Percentiles rank a stretch among this genome's conserved stretches.
phyloP scores from a whole-genome alignment of 2,888 invertebrate genomes.

The Dryococelus australis region DNA sequence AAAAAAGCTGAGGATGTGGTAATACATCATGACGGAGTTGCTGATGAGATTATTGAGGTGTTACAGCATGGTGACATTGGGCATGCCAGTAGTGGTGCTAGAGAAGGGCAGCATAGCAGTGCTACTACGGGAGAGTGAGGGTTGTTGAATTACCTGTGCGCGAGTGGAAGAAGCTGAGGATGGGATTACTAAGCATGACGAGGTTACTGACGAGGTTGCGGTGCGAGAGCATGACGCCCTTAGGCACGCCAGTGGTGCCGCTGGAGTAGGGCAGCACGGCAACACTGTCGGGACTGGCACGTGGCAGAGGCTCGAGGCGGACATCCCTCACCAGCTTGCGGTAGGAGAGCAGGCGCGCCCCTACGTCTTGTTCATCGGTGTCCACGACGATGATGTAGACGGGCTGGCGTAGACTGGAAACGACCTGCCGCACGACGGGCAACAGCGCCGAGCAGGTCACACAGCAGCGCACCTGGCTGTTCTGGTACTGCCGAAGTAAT shows the following conservation, averaged over 20 bases:
- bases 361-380: constrained; percentile 62
- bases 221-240: constrained; percentile 79
- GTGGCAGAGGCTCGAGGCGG: constrained; percentile 46
- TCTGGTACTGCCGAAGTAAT: constrained; percentile 68
- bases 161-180: not conserved
- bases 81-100: constrained; percentile 83
- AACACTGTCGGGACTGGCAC: constrained; percentile 25
- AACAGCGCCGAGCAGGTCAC: constrained; percentile 70
- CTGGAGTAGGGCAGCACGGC: constrained; percentile 66
- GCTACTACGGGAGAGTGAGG: too few species aligned
- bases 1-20: constrained; percentile 52
- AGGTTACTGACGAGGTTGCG: constrained; percentile 69
- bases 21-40: constrained; percentile 50
- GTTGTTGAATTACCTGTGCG: constrained; percentile 17
- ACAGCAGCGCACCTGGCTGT: constrained; percentile 69
- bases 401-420: constrained; percentile 64
- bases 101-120: constrained; percentile 64
- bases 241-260: constrained; percentile 84
- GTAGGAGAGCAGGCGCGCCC: constrained; percentile 36
- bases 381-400: constrained; percentile 70
- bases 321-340: constrained; percentile 27
- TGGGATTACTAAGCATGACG: constrained; percentile 60
- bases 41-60: constrained; percentile 68
- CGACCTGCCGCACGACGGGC: constrained; percentile 66
- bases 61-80: constrained; percentile 80